Evolutionary conservation across 2,888 invertebrate genomes (phyloP), one percentile per base, ranked within the genome.

Genomic region (Zootermopsis nevadensis): DNA sequence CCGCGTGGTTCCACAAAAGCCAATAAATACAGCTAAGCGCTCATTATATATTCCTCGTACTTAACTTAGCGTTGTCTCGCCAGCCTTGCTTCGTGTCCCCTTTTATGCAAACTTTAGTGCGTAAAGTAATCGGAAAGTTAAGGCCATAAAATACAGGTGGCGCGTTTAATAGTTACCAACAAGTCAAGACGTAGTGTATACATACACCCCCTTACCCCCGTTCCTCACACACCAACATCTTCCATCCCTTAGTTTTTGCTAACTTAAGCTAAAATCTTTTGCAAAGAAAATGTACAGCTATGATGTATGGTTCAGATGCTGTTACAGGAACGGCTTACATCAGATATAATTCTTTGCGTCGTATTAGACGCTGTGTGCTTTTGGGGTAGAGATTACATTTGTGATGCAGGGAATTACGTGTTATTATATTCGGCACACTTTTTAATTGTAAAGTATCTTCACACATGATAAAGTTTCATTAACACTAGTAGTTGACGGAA

Each of bases 141-240:
- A 80, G 81, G 66, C 82, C 76, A 84, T 84, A 84, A 84, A 84
- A 82, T 82, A 84, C 84, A 84, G 84, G 84, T 84, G 84, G 82
- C 69, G 84, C 84, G 81, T 81, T 77, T 82, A 82, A 77, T 77
- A 82, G 82, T 82, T 82, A 53, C 77, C 82, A 82, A 82, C 77
- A 83, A 77, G 77, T 83, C 69, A 81, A 81, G 81, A 48, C n/a
- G 72, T 69, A 80, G 80, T 33, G 48, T 69, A 69, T 74, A 38
- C 74, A 74, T 38, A 74, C 74, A 74, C 74, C 74, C 33, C 38
- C 74, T 69, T 66, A n/a, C 27, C 31, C 77, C 22, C 55, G 30
- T 24, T 31, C 77, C 55, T 15, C 53, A 33, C 55, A 77, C 48
- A 77, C 77, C n/a, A n/a, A 53, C 48, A 48, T 3, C 48, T 48